Conservation (phyloP, 2,888 invertebrate genomes). For the Scaptomyza polygonia region DNA sequence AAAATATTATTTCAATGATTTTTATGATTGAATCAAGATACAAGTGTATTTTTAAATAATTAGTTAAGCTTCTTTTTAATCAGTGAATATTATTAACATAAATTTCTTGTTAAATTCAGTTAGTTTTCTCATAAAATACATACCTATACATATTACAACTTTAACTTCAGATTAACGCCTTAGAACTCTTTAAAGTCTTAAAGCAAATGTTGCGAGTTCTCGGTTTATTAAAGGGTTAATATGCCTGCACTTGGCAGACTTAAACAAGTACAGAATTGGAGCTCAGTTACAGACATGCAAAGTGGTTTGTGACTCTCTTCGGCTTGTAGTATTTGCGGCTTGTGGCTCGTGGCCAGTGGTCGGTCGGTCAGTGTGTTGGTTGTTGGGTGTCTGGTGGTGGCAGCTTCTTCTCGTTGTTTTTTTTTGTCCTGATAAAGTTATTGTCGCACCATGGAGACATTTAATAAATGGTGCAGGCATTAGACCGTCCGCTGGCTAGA, state of each 20-base stretch:
- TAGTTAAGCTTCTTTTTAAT: no score
- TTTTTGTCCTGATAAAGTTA: slow-evolving; percentile 81
- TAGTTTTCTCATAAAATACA: no score
- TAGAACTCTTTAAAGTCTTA: no score
- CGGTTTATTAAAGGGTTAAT: slow-evolving; percentile 58
- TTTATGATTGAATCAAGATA: no score
- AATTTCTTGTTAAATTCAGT: no score
- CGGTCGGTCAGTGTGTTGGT: slow-evolving; percentile 12
- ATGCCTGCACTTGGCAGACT: slow-evolving; percentile 62
- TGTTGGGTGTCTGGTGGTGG: slow-evolving; percentile 52
- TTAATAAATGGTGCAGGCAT: slow-evolving; percentile 82
- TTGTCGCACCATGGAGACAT: slow-evolving; percentile 80
- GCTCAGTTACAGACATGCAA: slow-evolving; percentile 67
- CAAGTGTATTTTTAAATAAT: no score
- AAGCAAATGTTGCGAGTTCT: slow-evolving; percentile 4
- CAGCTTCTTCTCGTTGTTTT: slow-evolving; percentile 72
- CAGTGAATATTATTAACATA: no score
- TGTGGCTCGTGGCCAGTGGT: slow-evolving; percentile 30
- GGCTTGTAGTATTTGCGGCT: slow-evolving; percentile 11
- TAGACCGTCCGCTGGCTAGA: slow-evolving; percentile 56
- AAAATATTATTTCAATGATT: no score
- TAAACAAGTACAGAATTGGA: slow-evolving; percentile 55
- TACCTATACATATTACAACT: no score
- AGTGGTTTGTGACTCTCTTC: slow-evolving; percentile 47
- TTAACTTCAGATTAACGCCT: no score